phyloP scores from a whole-genome alignment of 1,140 invertebrate species.

The Dreissena polymorpha region DNA sequence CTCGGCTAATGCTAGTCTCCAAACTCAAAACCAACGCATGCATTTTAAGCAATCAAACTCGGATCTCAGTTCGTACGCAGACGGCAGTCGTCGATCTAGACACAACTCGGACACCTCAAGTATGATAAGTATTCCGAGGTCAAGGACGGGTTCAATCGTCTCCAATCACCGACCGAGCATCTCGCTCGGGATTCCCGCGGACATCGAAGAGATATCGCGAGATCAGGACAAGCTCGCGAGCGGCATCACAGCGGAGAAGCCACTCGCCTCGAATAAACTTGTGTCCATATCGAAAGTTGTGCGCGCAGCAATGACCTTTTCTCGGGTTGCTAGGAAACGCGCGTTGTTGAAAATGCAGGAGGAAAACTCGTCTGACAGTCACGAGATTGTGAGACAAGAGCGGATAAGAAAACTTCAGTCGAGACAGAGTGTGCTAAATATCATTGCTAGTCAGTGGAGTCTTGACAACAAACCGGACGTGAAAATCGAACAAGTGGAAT shows the following conservation, averaged over 20 bases:
- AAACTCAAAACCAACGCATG: not conserved
- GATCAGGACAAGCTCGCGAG: conserved; percentile 40
- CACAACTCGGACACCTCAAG: conserved; percentile 41
- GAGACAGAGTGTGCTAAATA: conserved; percentile 35
- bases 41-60: conserved; percentile 32
- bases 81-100: conserved; percentile 13
- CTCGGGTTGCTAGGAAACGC: conserved; percentile 43
- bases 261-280: conserved; percentile 36
- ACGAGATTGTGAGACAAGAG: conserved; percentile 49
- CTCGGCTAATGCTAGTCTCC: conserved; percentile 1
- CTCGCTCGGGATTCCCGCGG: conserved; percentile 37
- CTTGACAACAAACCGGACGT: conserved; percentile 8
- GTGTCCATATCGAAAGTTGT: conserved; percentile 39
- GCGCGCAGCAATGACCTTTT: conserved; percentile 47
- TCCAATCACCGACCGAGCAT: conserved; percentile 44
- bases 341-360: conserved; percentile 38
- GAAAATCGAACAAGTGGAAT: conserved; percentile 47
- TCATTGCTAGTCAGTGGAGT: conserved; percentile 41
- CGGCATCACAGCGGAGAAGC: conserved; percentile 50
- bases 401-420: conserved; percentile 42
- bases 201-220: conserved; percentile 38
- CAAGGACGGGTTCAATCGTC: conserved; percentile 30
- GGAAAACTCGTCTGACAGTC: conserved; percentile 45
- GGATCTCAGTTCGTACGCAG: conserved; percentile 25
- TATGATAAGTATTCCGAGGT: conserved; percentile 39